phyloP scores from a whole-genome alignment of 2,797 vertebrate genomes.

The Nyctibius grandis region DNA sequence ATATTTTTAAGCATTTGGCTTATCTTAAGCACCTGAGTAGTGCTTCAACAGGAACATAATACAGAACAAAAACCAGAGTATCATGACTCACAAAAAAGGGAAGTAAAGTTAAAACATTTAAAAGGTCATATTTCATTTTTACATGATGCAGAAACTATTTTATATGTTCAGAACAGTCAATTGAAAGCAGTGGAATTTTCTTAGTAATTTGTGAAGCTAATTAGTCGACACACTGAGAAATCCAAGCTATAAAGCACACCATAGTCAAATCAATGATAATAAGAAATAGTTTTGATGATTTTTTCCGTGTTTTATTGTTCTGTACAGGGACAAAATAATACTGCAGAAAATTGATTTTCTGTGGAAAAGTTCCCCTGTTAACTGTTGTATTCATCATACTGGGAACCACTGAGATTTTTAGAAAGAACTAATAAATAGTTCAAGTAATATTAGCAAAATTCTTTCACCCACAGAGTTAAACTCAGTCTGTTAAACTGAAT shows the following conservation, averaged over 20 bases:
- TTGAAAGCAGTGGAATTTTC: constrained; percentile 35
- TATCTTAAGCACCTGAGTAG: background rate
- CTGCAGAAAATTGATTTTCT: constrained; percentile 39
- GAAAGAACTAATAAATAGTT: constrained; percentile 1
- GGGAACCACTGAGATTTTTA: constrained; percentile 14
- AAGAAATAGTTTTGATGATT: constrained; percentile 3
- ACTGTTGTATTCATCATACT: background rate
- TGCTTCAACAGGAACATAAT: background rate
- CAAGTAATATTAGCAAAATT: constrained; percentile 3
- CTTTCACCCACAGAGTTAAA: background rate
- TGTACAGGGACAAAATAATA: background rate
- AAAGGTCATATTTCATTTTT: constrained; percentile 44
- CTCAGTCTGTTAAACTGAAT: background rate
- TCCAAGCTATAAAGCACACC: background rate
- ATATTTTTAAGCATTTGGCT: background rate
- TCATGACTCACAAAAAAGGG: constrained; percentile 14
- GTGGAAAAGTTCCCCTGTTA: constrained; percentile 5
- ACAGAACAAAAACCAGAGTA: background rate
- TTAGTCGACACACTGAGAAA: constrained; percentile 41
- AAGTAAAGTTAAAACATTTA: constrained; percentile 20
- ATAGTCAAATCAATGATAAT: constrained; percentile 36
- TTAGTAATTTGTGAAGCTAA: constrained; percentile 47
- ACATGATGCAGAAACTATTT: constrained; percentile 10
- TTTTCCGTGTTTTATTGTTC: constrained; percentile 34
- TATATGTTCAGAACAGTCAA: background rate